Evolutionary conservation across 2,797 vertebrate genomes (phyloP).

Genomic region (Cygnus olor): DNA sequence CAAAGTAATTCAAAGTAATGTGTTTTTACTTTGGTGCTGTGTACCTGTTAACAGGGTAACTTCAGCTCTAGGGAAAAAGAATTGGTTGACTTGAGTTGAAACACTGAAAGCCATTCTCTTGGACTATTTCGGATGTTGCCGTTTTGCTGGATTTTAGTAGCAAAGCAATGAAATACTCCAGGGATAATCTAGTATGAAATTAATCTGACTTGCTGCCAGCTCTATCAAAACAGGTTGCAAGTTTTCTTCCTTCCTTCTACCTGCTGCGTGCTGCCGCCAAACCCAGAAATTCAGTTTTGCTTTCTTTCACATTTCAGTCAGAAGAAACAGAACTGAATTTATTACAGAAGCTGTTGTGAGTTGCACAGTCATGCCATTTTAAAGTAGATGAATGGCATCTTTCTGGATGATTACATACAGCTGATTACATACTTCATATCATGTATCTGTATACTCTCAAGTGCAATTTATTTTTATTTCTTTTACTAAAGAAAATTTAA

Average conservation of each 20-base stretch:
- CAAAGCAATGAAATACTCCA: background rate
- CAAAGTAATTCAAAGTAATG: background rate
- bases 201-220: slow-evolving; percentile 20
- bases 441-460: background rate
- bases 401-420: background rate
- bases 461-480: background rate
- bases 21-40: background rate
- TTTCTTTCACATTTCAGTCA: background rate
- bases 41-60: background rate
- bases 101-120: background rate
- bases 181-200: slow-evolving; percentile 22
- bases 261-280: background rate
- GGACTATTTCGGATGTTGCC: background rate
- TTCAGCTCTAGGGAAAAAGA: background rate
- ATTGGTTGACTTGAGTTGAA: background rate
- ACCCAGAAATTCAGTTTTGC: background rate
- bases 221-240: background rate
- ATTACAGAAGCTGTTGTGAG: background rate
- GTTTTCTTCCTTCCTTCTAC: background rate
- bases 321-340: background rate
- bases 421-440: background rate
- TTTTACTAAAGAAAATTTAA: background rate
- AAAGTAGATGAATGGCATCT: background rate
- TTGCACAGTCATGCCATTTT: background rate
- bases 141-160: slow-evolving; percentile 1